Evolutionary conservation across 53 echinoderm and acorn worm genomes (phyloP).

Genomic region (Crossaster papposus): DNA sequence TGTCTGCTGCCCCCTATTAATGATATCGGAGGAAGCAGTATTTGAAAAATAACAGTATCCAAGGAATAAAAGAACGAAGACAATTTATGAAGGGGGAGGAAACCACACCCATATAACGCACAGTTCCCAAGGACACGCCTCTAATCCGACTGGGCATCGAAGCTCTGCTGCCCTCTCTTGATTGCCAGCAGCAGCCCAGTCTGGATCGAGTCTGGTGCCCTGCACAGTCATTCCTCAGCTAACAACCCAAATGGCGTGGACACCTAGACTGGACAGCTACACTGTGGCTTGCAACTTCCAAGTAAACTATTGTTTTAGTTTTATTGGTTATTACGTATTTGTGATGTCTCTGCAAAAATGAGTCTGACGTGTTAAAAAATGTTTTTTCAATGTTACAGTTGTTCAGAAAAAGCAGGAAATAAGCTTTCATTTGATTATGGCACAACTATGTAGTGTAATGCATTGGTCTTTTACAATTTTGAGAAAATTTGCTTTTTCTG

Average conservation of each 20-base stretch:
- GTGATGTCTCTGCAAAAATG: too few relatives aligned
- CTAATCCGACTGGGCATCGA: background rate
- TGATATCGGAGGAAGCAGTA: background rate
- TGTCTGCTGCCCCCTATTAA: conserved; percentile 17
- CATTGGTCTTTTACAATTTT: too few relatives aligned
- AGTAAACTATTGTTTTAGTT: background rate
- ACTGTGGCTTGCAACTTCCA: background rate
- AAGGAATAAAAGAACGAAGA: too few relatives aligned
- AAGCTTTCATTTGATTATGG: too few relatives aligned
- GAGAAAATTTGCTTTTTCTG: too few relatives aligned
- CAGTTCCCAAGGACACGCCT: too few relatives aligned
- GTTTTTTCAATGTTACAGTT: too few relatives aligned
- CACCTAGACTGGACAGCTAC: background rate
- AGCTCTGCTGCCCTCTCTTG: conserved; percentile 5
- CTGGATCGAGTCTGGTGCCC: background rate
- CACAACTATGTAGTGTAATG: too few relatives aligned
- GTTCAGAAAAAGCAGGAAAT: too few relatives aligned
- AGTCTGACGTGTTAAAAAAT: too few relatives aligned
- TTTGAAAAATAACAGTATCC: background rate
- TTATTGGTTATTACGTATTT: background rate
- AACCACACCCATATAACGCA: too few relatives aligned
- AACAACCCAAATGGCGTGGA: background rate
- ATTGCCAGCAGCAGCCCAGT: background rate
- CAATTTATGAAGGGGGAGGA: background rate
- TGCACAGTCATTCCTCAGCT: background rate